Conservation (phyloP, 2,113 vertebrate species). For the Cyanoderma ruficeps region DNA sequence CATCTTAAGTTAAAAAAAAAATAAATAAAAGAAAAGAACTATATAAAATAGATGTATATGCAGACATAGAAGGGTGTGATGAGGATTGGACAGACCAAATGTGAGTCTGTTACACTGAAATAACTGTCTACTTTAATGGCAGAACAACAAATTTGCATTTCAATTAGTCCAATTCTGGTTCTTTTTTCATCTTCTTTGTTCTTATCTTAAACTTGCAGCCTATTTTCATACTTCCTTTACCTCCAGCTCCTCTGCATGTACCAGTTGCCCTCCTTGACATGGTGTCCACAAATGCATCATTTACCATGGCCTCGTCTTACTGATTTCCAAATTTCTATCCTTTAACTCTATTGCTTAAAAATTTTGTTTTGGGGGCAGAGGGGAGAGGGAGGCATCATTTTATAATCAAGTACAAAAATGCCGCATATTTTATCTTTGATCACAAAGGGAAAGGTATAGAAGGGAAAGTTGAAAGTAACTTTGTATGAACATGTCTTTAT, state of each 20-base stretch:
- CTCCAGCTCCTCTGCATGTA: neutral
- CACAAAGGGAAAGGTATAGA: constrained; percentile 19
- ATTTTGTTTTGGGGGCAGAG: neutral
- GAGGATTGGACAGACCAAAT: neutral
- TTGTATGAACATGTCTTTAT: constrained; percentile 21
- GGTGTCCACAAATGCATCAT: neutral
- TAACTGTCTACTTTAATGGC: constrained; percentile 2
- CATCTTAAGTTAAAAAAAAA: neutral
- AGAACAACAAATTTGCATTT: constrained; percentile 36
- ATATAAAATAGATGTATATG: neutral
- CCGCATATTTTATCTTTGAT: constrained; percentile 42
- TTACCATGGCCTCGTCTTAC: neutral
- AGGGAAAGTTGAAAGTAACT: constrained; percentile 46
- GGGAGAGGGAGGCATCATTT: neutral
- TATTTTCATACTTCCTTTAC: neutral
- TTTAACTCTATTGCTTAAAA: constrained; percentile 37
- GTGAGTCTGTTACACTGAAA: neutral
- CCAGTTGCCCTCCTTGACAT: neutral
- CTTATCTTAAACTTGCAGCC: constrained; percentile 52
- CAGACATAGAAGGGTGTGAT: neutral
- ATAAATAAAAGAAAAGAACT: neutral
- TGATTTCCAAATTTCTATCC: constrained; percentile 27
- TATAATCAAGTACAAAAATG: constrained; percentile 16
- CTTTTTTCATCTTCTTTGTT: constrained; percentile 30
- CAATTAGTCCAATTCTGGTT: constrained; percentile 4